Conservation (phyloP, 2,113 vertebrate genomes). For the Pleuronectes platessa region DNA sequence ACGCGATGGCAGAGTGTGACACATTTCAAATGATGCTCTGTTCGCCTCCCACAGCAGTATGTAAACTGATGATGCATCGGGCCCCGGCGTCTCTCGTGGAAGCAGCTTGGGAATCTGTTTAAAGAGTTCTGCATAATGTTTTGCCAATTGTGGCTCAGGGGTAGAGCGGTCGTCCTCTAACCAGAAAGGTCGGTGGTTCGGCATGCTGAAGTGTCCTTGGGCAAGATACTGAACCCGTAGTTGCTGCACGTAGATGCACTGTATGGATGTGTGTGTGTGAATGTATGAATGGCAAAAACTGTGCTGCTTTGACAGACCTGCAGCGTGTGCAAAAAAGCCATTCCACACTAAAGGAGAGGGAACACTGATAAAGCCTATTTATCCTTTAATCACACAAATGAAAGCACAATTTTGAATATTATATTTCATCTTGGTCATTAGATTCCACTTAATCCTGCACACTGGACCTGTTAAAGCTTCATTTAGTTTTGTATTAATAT, state of each 20-base stretch:
- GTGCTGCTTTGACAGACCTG: no score
- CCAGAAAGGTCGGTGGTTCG: no score
- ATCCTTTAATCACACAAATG: background rate
- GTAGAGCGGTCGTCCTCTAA: no score
- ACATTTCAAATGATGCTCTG: background rate
- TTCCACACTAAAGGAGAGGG: no score
- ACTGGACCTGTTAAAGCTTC: background rate
- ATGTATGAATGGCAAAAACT: no score
- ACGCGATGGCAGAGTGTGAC: background rate
- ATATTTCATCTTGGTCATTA: background rate
- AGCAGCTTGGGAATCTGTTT: conserved; percentile 17
- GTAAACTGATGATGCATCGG: conserved; percentile 28
- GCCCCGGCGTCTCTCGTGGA: background rate
- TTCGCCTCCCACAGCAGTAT: conserved; percentile 23
- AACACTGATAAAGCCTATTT: no score
- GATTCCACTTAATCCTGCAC: background rate
- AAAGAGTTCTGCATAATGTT: background rate
- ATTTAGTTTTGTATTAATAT: background rate
- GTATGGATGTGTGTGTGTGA: no score
- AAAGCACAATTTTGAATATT: background rate
- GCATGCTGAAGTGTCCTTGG: no score
- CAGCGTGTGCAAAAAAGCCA: no score
- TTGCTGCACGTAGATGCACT: no score
- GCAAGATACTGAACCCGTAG: no score
- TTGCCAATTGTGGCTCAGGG: background rate